Base-by-base conservation (phyloP, 2,888 invertebrate genomes). In the Ceriagrion tenellum region DNA sequence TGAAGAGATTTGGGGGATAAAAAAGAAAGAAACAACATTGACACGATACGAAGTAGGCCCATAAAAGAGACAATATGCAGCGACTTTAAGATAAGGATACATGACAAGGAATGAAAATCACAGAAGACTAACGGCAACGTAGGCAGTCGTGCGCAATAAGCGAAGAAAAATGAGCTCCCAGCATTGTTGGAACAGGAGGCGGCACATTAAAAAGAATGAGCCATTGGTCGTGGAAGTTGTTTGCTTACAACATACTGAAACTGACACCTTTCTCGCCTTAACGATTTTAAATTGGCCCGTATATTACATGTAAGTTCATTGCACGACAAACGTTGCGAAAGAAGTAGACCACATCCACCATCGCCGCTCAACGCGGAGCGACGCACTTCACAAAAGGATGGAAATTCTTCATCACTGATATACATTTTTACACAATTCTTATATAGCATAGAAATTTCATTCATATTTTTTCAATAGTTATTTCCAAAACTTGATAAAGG, bases 91-190 rank as follows among this genome's bases (percentile, higher is more conserved):
- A 35, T 81, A 81, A 81, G 35, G 13, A 81, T 35, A 35, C 16
- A 81, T 13, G 81, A 35, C 81, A 81, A 81, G 81, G 35, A 81
- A 81, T 30, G 16, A 81, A 81, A 81, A 81, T 81, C 81, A 81
- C 81, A 35, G 35, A 81, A 16, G 81, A 12, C 16, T 81, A 16
- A 81, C 81, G 12, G 81, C 12, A 8, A 35, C 30, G 8, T 69
- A 69, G 6, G n/a, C 2, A 69, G 81, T 81, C 81, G 35, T 81
- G 35, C 35, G 35, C 35, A 81, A 35, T 81, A 81, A 81, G 35
- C 23, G 81, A 35, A 81, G 81, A 81, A 81, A 81, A 81, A 81
- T 81, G 81, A 81, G 81, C 81, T 81, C 35, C 35, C 35, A 4
- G 26, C 69, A 81, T 81, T 35, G 12, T 35, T 35, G 81, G 35